These are phyloP conservation scores for Holothuria glaberrima DNA, from an alignment of 35 echinoderm and acorn worm genomes.

Conservation along the genomic window DNA sequence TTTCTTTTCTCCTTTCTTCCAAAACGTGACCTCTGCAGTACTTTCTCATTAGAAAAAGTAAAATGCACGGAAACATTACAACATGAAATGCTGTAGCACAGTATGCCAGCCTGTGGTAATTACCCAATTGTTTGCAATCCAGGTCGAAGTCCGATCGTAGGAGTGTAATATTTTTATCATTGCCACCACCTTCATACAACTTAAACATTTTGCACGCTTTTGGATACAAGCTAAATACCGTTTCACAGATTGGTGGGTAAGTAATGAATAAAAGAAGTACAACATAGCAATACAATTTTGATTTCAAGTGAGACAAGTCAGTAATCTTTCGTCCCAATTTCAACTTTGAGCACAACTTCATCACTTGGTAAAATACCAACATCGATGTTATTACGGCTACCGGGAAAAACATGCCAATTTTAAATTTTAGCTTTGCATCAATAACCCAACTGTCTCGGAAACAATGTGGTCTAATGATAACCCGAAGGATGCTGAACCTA, in stretches of 20 bases:
- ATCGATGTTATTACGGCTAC: neutral
- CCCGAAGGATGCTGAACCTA: neutral
- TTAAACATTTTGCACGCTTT: slow-evolving; percentile 18
- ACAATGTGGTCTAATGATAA: slow-evolving; percentile 40
- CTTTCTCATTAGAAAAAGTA: neutral
- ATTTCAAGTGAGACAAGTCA: neutral
- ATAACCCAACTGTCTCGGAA: neutral
- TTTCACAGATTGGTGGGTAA: slow-evolving; percentile 28
- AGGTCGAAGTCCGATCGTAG: slow-evolving; percentile 16
- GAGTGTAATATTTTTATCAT: neutral
- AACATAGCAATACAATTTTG: neutral
- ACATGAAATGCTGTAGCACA: neutral
- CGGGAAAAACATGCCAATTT: neutral
- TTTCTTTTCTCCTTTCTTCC: neutral
- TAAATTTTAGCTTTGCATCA: slow-evolving; percentile 33
- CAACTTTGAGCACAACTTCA: neutral
- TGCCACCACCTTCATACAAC: neutral
- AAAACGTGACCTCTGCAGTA: neutral
- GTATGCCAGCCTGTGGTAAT: slow-evolving; percentile 17
- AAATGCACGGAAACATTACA: neutral
- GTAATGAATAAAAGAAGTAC: slow-evolving; percentile 42
- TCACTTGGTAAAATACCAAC: neutral
- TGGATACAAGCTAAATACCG: slow-evolving; percentile 46
- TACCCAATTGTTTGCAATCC: neutral
- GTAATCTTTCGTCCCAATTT: too few species aligned